Conservation (phyloP, 2,113 vertebrate genomes). For the Nycticorax nycticorax region DNA sequence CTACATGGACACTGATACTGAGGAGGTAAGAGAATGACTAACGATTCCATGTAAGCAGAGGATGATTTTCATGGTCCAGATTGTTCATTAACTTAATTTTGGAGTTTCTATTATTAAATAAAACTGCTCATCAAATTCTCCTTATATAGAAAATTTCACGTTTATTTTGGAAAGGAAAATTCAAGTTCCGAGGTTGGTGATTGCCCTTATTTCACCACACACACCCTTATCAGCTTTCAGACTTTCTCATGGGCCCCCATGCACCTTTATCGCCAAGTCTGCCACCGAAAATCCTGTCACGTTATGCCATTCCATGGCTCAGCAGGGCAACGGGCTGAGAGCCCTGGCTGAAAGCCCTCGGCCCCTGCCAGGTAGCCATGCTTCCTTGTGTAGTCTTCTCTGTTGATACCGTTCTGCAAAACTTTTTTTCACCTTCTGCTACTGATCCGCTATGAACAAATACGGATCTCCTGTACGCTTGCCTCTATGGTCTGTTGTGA, state of each 20-base stretch:
- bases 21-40: not conserved
- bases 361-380: not conserved
- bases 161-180: not conserved
- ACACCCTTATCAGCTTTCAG: not conserved
- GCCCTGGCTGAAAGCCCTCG: not conserved
- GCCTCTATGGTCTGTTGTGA: not conserved
- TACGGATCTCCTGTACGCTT: not conserved
- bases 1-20: not conserved
- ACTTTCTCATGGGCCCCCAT: not conserved
- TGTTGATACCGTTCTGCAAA: not conserved
- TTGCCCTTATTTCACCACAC: not conserved
- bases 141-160: not conserved
- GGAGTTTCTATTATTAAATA: not conserved
- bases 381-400: not conserved
- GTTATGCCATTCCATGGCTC: fast-evolving
- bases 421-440: not conserved
- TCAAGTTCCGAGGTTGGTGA: not conserved
- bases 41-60: not conserved
- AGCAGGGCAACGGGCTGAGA: not conserved
- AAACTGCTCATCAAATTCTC: not conserved
- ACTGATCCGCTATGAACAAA: not conserved
- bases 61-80: not conserved
- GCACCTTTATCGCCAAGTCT: not conserved
- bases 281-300: not conserved
- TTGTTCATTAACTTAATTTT: not conserved